A percentile compares a stretch with the other conserved stretches of the same genome.
Evolutionary conservation across 2,888 invertebrate genomes (phyloP).

Genomic region (Crepidodera aurea): DNA sequence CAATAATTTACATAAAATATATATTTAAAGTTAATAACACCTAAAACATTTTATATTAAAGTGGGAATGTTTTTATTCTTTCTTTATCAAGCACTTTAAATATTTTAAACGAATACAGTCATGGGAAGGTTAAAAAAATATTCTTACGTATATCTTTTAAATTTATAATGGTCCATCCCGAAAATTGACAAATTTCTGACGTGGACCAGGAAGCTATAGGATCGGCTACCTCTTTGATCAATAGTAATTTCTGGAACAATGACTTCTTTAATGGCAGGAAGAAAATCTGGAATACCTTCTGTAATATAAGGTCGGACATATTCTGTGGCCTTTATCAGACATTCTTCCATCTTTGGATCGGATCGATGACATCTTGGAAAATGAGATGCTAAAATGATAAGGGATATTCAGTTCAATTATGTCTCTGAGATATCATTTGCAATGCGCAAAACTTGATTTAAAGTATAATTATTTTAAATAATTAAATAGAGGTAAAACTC

Average conservation of each 20-base stretch:
- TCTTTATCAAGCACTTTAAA: too few relatives aligned
- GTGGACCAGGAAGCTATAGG: slow-evolving; percentile 28
- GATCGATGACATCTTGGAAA: slow-evolving; percentile 36
- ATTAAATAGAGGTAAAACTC: too few relatives aligned
- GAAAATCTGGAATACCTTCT: slow-evolving; percentile 27
- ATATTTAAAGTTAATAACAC: background rate
- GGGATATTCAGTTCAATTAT: background rate
- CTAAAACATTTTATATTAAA: background rate
- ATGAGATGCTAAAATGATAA: slow-evolving; percentile 25
- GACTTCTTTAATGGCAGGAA: slow-evolving; percentile 21
- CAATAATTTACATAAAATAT: background rate
- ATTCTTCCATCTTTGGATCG: slow-evolving; percentile 31
- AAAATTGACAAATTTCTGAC: slow-evolving; percentile 26
- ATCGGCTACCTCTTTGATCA: slow-evolving; percentile 30
- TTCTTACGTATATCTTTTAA: slow-evolving; percentile 34
- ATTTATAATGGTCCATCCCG: slow-evolving; percentile 33
- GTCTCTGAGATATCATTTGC: background rate
- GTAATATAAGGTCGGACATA: slow-evolving; percentile 28
- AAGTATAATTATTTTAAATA: too few relatives aligned
- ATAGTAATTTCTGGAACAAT: slow-evolving; percentile 30
- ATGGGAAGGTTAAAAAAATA: background rate
- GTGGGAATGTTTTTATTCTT: too few relatives aligned
- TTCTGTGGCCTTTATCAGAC: slow-evolving; percentile 35
- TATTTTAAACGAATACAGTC: too few relatives aligned
- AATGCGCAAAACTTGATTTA: too few relatives aligned